Conservation (phyloP, 2,797 vertebrate species). For the Capromys pilorides region DNA sequence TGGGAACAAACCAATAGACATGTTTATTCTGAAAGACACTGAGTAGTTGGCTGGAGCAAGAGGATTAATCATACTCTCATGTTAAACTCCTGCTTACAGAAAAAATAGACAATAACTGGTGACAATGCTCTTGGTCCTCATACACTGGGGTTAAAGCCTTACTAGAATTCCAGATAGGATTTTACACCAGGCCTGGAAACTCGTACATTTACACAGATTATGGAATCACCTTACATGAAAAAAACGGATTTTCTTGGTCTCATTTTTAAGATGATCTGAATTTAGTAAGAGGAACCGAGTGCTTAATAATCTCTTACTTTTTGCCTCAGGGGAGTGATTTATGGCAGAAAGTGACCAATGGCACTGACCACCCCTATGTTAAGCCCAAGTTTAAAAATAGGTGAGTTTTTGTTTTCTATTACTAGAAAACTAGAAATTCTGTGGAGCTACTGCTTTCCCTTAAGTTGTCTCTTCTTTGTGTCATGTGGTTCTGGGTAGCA, state of each 20-base stretch:
- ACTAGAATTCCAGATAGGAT: conserved; percentile 21
- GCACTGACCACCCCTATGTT: not conserved
- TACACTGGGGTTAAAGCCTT: not conserved
- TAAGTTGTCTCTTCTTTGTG: not conserved
- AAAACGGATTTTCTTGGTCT: conserved; percentile 16
- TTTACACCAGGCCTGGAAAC: conserved; percentile 33
- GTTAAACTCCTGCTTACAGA: conserved; percentile 46
- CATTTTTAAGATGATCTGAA: conserved; percentile 48
- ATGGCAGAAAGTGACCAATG: not conserved
- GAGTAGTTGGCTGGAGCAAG: conserved; percentile 26
- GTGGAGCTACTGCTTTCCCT: not conserved
- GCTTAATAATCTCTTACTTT: not conserved
- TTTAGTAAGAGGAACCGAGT: not conserved
- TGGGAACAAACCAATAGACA: conserved; percentile 4
- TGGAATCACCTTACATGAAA: not conserved
- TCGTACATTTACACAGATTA: conserved; percentile 6
- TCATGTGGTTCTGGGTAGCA: not conserved
- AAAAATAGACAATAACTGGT: conserved; percentile 37
- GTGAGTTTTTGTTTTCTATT: not conserved
- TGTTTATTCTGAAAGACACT: conserved; percentile 40
- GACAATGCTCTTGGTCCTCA: not conserved
- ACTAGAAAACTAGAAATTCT: conserved; percentile 44
- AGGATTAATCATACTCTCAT: conserved; percentile 51
- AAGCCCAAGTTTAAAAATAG: not conserved
- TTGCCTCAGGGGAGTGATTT: not conserved